Base-by-base conservation (phyloP, 2,113 vertebrate genomes). In the Regulus satrapa region DNA sequence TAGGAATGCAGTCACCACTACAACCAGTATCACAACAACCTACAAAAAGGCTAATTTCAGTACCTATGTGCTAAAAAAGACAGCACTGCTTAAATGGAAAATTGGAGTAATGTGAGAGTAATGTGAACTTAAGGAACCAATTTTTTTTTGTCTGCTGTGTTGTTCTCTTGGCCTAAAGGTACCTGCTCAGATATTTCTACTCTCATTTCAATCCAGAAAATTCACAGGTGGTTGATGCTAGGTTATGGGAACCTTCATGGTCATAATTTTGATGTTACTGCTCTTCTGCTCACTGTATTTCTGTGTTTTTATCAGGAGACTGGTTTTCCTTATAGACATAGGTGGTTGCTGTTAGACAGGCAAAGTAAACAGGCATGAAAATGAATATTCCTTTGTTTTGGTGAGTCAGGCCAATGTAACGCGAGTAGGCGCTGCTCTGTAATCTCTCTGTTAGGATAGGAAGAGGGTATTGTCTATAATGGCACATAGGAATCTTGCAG, bases 341-440 rank as follows among this genome's bases (percentile, higher is more conserved):
- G 89, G 76, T 91, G 91, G 71, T 32, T 79, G 67, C 66, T 93
- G 58, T 79, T 64, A 93, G 88, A 93, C 88, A 88, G 85, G 74
- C 66, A 76, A 85, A 88, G 66, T 82, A 85, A 95, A 89, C 31
- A 79, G 58, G 34, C 62, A 79, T 31, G 67, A 85, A 92, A 91
- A 84, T 78, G 91, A 92, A 91, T 85, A 87, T 79, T 95, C 83
- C 10, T 95, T 95, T 94, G 73, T 89, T 96, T 95, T 86, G 28
- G 36, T 45, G 66, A 75, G 61, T 91, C 40, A 75, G 45, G 10
- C n/a, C 52, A 54, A 14, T 77, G 48, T 56, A 36, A 24, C 24
- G 48, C 41, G 25, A 3, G 26, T 31, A 84, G 68, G 23, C 2
- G 8, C 4, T 66, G 73, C n/a, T 81, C 41, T 69, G 32, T 29